A percentile compares a stretch with the other conserved stretches of the same genome.
Evolutionary conservation across 2,888 invertebrate species (phyloP).

Genomic region (Ptilodon capucinus): DNA sequence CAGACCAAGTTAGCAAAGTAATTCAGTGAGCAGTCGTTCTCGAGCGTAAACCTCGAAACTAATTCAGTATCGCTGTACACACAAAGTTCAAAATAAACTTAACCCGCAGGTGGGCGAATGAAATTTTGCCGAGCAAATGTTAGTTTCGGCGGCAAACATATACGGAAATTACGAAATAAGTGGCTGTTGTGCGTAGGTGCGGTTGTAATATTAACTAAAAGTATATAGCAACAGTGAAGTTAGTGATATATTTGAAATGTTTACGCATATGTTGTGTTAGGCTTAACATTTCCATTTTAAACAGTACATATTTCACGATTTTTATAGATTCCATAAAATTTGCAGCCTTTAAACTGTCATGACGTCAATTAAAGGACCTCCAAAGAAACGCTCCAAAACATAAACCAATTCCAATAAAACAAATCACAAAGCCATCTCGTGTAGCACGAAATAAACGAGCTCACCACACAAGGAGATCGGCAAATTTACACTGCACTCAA

Average conservation of each 20-base stretch:
- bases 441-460: constrained; percentile 63
- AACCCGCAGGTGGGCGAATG: background rate
- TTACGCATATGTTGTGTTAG: background rate
- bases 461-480: constrained; percentile 66
- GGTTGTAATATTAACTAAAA: background rate
- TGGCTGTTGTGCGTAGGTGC: background rate
- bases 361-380: background rate
- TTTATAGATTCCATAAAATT: background rate
- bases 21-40: background rate
- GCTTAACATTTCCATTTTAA: background rate
- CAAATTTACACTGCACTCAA: constrained; percentile 79
- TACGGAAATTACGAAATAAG: background rate
- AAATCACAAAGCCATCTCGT: constrained; percentile 58
- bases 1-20: background rate
- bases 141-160: background rate
- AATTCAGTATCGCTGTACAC: background rate
- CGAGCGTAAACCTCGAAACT: background rate
- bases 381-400: constrained; percentile 18
- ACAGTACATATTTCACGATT: background rate
- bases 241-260: background rate
- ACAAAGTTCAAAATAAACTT: background rate
- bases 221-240: background rate
- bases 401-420: constrained; percentile 54
- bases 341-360: constrained; percentile 6
- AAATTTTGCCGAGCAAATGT: background rate